These are phyloP conservation scores for Hystrix cristata DNA, from an alignment of 2,113 vertebrate genomes.

Conservation along the genomic window DNA sequence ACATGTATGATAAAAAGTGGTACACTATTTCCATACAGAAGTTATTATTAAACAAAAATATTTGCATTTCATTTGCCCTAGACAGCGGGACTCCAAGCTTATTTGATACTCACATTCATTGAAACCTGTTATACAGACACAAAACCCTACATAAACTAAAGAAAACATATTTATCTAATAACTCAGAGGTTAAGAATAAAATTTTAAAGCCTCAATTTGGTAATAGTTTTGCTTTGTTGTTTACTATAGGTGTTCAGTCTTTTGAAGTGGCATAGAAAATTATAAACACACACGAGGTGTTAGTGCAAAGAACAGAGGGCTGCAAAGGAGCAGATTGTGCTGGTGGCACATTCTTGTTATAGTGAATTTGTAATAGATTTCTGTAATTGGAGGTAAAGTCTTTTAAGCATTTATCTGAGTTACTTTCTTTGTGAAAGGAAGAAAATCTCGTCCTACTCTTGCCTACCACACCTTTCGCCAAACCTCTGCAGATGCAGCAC, in stretches of 20 bases:
- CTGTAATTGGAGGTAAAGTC: slow-evolving; percentile 26
- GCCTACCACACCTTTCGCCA: slow-evolving; percentile 56
- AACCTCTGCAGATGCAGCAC: slow-evolving; percentile 37
- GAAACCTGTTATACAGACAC: slow-evolving; percentile 3
- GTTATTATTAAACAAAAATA: slow-evolving; percentile 13
- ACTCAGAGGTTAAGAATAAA: background rate
- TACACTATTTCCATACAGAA: background rate
- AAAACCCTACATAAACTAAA: slow-evolving; percentile 9
- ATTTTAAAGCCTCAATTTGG: background rate
- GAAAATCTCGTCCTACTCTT: background rate
- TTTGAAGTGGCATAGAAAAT: slow-evolving; percentile 47
- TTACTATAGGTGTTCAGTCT: background rate
- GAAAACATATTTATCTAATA: background rate
- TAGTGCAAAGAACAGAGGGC: background rate
- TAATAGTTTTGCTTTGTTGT: slow-evolving; percentile 35
- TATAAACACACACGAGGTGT: background rate
- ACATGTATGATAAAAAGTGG: background rate
- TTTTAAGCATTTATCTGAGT: background rate
- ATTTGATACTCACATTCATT: background rate
- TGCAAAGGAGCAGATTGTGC: slow-evolving; percentile 4
- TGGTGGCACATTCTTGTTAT: slow-evolving; percentile 17
- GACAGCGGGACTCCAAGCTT: background rate
- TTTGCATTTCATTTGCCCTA: slow-evolving; percentile 52
- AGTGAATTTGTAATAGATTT: slow-evolving; percentile 39
- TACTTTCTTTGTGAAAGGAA: slow-evolving; percentile 50